Evolutionary conservation across 2,113 vertebrate genomes (phyloP).

Genomic region (Guaruba guarouba): DNA sequence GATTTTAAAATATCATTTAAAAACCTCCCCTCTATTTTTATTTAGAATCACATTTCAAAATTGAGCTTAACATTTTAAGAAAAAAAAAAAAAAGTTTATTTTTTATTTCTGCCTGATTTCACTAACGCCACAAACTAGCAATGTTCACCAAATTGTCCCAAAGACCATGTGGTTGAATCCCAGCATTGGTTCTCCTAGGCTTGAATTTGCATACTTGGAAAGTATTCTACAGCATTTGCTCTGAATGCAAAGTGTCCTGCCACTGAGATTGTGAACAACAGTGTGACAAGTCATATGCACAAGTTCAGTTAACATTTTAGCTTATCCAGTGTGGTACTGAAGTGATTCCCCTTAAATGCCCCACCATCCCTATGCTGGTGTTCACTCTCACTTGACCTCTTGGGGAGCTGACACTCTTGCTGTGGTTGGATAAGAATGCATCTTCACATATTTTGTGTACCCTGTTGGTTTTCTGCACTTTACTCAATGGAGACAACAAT

Average conservation of each 20-base stretch:
- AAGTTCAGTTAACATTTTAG: neutral
- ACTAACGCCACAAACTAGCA: neutral
- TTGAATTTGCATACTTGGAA: neutral
- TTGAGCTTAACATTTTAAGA: neutral
- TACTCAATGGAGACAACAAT: neutral
- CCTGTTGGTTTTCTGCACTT: neutral
- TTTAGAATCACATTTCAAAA: neutral
- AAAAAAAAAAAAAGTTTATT: neutral
- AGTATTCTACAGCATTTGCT: neutral
- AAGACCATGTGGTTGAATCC: neutral
- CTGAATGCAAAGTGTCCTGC: neutral
- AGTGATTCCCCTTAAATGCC: neutral
- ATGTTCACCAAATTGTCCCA: neutral
- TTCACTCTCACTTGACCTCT: neutral
- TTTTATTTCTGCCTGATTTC: neutral
- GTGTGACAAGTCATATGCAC: fast-evolving
- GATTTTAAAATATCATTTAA: neutral
- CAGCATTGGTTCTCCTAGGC: neutral
- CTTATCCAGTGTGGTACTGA: neutral
- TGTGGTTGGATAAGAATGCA: neutral
- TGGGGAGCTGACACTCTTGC: neutral
- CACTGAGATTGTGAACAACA: neutral
- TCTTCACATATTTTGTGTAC: neutral
- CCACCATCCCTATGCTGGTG: fast-evolving
- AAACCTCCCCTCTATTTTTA: neutral